Percentiles rank a stretch among this genome's conserved stretches.
These are phyloP conservation scores for Gadopsis marmoratus DNA, from an alignment of 2,797 vertebrate species.

Conservation along the genomic window DNA sequence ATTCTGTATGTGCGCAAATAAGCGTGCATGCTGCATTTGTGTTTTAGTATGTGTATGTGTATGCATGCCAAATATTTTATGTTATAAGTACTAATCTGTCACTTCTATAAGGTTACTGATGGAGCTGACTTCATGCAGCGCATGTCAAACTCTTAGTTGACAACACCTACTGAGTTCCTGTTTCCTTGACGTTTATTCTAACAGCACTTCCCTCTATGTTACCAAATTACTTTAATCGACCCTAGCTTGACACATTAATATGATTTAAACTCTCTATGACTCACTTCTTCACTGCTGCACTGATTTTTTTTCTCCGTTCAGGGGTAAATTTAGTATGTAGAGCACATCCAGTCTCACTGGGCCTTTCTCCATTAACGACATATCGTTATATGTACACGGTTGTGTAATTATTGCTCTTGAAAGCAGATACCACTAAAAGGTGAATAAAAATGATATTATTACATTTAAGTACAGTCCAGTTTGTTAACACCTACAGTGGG, in stretches of 20 bases:
- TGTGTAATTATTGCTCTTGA: constrained; percentile 70
- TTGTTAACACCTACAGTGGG: not conserved
- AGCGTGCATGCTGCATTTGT: not conserved
- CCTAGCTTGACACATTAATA: constrained; percentile 60
- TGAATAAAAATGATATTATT: constrained; percentile 27
- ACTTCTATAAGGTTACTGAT: constrained; percentile 64
- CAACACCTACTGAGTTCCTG: constrained; percentile 67
- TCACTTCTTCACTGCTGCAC: constrained; percentile 21
- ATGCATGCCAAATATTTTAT: constrained; percentile 30
- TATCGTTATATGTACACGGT: constrained; percentile 27
- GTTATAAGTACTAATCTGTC: constrained; percentile 64
- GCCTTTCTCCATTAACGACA: constrained; percentile 58
- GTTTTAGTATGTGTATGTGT: not conserved
- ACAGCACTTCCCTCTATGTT: constrained; percentile 48
- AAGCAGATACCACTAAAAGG: constrained; percentile 49
- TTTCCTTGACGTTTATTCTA: constrained; percentile 59
- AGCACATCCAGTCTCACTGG: constrained; percentile 55
- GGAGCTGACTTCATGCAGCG: constrained; percentile 49
- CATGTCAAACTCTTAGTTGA: constrained; percentile 67
- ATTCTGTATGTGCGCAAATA: constrained; percentile 16
- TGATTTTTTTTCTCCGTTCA: constrained; percentile 10
- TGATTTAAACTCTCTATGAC: constrained; percentile 54
- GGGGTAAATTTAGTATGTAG: constrained; percentile 41
- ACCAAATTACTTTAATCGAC: constrained; percentile 64
- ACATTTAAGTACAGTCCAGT: constrained; percentile 23